Evolutionary conservation across 2,888 invertebrate species (phyloP).

Genomic region (Synanthedon andrenaeformis): DNA sequence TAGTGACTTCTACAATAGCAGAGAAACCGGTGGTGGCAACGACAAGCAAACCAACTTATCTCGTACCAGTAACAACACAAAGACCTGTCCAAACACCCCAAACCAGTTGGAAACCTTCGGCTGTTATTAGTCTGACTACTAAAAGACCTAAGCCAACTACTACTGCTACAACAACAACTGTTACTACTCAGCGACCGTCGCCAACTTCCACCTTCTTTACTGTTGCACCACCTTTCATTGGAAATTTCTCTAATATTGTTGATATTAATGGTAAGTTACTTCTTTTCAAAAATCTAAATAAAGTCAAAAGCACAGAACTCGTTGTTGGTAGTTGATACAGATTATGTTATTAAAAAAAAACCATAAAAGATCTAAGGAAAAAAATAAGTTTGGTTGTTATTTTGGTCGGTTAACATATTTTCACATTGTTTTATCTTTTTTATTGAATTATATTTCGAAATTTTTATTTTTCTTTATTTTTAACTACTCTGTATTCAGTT

Average conservation of each 20-base stretch:
- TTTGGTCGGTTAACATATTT: no score
- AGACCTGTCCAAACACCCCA: slow-evolving; percentile 21
- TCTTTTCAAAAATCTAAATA: not conserved
- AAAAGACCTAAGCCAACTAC: slow-evolving; percentile 35
- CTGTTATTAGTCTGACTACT: slow-evolving; percentile 19
- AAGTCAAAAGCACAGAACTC: not conserved
- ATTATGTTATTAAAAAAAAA: no score
- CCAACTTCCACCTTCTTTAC: slow-evolving; percentile 62
- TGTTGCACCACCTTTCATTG: slow-evolving; percentile 39
- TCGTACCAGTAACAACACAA: slow-evolving; percentile 51
- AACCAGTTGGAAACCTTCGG: slow-evolving; percentile 18
- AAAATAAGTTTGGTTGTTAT: no score
- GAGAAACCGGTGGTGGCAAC: slow-evolving; percentile 45
- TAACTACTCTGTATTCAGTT: no score
- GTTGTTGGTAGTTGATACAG: no score
- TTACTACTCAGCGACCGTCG: slow-evolving; percentile 29
- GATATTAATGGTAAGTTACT: slow-evolving; percentile 58
- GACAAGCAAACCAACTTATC: slow-evolving; percentile 51
- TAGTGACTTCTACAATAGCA: slow-evolving; percentile 29
- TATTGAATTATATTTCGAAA: no score
- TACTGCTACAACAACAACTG: slow-evolving; percentile 24
- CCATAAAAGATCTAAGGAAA: no score
- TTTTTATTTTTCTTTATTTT: no score
- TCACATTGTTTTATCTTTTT: no score
- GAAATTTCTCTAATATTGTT: slow-evolving; percentile 65